Conservation (phyloP, 2,113 vertebrate species). For the Campylorhamphus procurvoides region DNA sequence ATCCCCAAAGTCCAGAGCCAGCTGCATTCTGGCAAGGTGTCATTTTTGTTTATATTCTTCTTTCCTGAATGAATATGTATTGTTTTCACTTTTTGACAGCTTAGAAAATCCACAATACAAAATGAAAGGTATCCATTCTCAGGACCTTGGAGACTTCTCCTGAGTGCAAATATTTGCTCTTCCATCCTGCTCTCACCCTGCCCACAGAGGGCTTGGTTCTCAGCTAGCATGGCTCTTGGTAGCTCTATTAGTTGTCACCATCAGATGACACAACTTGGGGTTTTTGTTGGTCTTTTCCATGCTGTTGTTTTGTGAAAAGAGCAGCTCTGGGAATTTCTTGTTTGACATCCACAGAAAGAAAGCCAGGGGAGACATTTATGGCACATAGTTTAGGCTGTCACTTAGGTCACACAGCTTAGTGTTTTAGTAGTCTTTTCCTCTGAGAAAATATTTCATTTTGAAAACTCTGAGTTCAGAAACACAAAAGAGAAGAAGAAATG, state of each 20-base stretch:
- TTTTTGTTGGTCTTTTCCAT: background rate
- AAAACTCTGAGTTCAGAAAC: background rate
- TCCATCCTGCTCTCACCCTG: background rate
- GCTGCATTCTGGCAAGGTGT: background rate
- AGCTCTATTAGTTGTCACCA: background rate
- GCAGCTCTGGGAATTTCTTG: background rate
- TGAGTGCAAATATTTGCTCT: background rate
- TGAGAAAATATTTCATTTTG: background rate
- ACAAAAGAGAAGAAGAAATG: background rate
- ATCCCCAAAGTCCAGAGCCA: background rate
- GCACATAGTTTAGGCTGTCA: background rate
- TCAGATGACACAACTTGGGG: background rate
- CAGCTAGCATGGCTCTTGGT: background rate
- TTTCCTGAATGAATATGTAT: background rate
- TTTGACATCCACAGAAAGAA: background rate
- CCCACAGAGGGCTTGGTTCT: background rate
- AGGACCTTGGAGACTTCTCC: background rate
- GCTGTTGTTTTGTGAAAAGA: background rate
- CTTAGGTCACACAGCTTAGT: background rate
- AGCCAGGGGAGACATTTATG: background rate
- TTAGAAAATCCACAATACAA: background rate
- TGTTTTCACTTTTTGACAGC: background rate
- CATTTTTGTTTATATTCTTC: background rate
- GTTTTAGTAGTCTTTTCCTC: background rate
- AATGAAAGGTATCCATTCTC: background rate